Percentiles rank a stretch among this genome's conserved stretches.
Evolutionary conservation across 92 coral and sea anemone genomes (phyloP).

Genomic region (Porites lobata): DNA sequence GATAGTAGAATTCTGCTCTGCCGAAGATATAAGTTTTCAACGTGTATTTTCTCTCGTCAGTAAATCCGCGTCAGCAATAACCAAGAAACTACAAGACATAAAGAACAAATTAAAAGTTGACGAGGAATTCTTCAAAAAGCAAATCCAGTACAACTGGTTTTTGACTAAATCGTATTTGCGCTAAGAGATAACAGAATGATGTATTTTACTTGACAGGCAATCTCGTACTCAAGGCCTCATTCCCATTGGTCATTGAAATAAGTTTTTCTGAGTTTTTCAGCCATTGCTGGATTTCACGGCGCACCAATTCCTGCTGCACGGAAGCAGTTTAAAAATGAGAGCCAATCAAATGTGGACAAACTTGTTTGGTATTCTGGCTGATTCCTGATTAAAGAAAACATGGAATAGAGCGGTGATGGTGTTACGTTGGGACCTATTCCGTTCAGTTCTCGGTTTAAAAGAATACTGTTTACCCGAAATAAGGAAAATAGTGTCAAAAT

Average conservation of each 20-base stretch:
- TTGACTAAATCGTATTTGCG: background rate
- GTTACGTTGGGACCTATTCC: background rate
- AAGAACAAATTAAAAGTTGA: background rate
- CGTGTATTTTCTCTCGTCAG: conserved; percentile 10
- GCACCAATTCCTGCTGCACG: conserved; percentile 5
- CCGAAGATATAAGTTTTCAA: conserved; percentile 4
- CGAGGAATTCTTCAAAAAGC: conserved; percentile 1
- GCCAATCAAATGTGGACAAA: background rate
- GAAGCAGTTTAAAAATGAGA: background rate
- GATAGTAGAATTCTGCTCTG: conserved; percentile 20
- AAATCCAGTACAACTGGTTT: background rate
- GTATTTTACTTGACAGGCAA: background rate
- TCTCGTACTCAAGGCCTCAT: background rate
- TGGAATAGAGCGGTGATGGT: background rate
- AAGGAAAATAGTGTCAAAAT: conserved; percentile 3
- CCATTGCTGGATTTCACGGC: background rate
- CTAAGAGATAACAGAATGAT: conserved; percentile 6
- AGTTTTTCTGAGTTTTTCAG: background rate
- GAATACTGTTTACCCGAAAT: background rate
- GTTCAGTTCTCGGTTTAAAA: background rate
- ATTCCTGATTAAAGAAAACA: conserved; percentile 1
- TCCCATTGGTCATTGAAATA: background rate
- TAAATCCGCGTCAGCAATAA: conserved; percentile 7
- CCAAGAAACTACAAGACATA: conserved; percentile 31
- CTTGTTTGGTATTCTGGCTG: background rate